Evolutionary conservation across 2,888 invertebrate genomes (phyloP), one percentile per base, ranked within the genome.

Genomic region (Didymodactylos carnosus): DNA sequence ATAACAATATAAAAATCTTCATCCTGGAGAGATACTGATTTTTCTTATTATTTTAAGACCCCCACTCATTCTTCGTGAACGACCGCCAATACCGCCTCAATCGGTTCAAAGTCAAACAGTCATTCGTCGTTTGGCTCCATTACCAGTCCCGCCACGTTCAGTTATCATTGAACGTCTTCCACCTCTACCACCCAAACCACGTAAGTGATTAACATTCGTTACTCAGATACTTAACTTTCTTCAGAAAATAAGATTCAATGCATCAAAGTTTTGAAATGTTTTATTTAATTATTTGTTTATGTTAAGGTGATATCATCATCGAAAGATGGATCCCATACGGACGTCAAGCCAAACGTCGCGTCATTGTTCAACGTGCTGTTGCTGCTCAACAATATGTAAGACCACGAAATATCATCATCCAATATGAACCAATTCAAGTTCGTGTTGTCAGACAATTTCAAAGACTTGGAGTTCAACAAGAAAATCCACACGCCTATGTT

Each of bases 241-340:
- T n/a, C n/a, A n/a, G n/a, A n/a, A n/a, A n/a, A n/a, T n/a, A n/a
- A n/a, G n/a, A n/a, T n/a, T n/a, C n/a, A n/a, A n/a, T n/a, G n/a
- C n/a, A n/a, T n/a, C n/a, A n/a, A n/a, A 3, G 23, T 51, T 14
- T 51, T 13, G 23, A 23, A 11, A 8, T n/a, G 1, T 49, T 3
- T 23, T 27, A 51, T n/a, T 23, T 10, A 4, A 8, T 10, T 25
- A 10, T 27, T 51, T 11, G 23, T 3, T 13, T 25, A 35, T 35
- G 10, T 35, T 3, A 62, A 62, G 62, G 62, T 62, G 62, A 62
- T 35, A 35, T 62, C 62, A 35, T 74, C 39, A 53, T 74, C 11
- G 74, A 74, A 53, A 69, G 73, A 14, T 73, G 73, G 73, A 16
- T 73, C 25, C 73, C 73, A 29, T 73, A 73, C 43, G 62, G 62